phyloP scores from a whole-genome alignment of 2,113 vertebrate species.

The Lucifuga dentata region DNA sequence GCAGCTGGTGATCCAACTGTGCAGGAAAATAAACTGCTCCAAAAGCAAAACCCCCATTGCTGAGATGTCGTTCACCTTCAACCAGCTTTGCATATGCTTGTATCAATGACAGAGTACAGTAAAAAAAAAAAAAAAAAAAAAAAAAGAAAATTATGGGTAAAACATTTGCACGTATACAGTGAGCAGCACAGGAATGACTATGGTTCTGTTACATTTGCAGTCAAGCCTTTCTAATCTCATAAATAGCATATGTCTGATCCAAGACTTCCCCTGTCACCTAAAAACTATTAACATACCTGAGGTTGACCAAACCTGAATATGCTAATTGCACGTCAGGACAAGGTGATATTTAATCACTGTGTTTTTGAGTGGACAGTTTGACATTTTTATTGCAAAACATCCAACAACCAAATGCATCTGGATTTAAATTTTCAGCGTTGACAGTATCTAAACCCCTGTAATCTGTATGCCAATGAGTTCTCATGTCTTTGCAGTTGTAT shows the following conservation, averaged over 20 bases:
- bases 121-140: slow-evolving; percentile 37
- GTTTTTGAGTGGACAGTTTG: slow-evolving; percentile 7
- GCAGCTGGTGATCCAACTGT: slow-evolving; percentile 51
- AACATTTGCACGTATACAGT: slow-evolving; percentile 28
- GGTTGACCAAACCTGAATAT: slow-evolving; percentile 4
- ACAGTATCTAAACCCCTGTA: slow-evolving; percentile 30
- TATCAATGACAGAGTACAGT: slow-evolving; percentile 52
- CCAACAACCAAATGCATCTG: too few species aligned
- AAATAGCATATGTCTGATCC: not conserved
- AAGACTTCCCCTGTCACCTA: slow-evolving; percentile 31
- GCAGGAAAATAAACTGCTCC: slow-evolving; percentile 67
- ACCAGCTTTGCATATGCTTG: slow-evolving; percentile 47
- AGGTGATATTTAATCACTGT: slow-evolving; percentile 47
- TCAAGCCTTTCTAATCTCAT: slow-evolving; percentile 1
- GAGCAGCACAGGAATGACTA: slow-evolving; percentile 36
- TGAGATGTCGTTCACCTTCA: slow-evolving; percentile 47
- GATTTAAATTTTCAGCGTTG: slow-evolving; percentile 21
- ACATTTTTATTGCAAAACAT: slow-evolving; percentile 21
- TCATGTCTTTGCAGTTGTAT: slow-evolving; percentile 36
- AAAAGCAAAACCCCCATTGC: slow-evolving; percentile 38
- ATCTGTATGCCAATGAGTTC: slow-evolving; percentile 53
- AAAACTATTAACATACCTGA: slow-evolving; percentile 26
- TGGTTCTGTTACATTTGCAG: slow-evolving; percentile 7
- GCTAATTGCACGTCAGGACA: slow-evolving; percentile 20
- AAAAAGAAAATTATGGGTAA: slow-evolving; percentile 45